phyloP scores from a whole-genome alignment of 2,113 vertebrate genomes.

The Pygoscelis adeliae region DNA sequence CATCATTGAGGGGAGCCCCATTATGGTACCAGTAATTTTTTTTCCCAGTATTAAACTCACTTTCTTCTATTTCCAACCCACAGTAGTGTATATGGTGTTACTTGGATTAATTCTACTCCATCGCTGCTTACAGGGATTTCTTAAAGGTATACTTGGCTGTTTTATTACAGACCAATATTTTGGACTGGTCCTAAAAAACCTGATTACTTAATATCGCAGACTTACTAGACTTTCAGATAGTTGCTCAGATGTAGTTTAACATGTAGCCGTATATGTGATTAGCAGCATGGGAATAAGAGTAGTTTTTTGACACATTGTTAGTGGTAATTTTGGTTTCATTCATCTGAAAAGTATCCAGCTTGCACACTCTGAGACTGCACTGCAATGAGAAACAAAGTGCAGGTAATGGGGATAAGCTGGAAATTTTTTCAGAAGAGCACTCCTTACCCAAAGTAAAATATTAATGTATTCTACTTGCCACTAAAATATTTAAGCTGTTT shows the following conservation, averaged over 20 bases:
- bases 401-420: neutral
- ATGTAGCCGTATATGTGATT: neutral
- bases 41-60: neutral
- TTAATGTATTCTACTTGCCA: neutral
- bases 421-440: neutral
- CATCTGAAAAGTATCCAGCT: neutral
- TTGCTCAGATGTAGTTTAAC: neutral
- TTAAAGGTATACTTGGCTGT: neutral
- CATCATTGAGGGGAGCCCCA: neutral
- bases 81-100: neutral
- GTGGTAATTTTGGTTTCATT: neutral
- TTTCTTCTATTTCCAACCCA: neutral
- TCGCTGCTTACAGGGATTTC: neutral
- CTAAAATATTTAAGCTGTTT: slow-evolving; percentile 10
- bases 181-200: neutral
- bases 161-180: neutral
- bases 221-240: neutral
- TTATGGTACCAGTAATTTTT: neutral
- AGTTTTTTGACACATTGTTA: neutral
- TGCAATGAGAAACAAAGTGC: neutral
- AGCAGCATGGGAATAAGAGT: neutral
- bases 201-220: neutral
- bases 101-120: neutral
- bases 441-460: neutral
- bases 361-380: neutral